These are phyloP conservation scores for Belgica antarctica DNA, from an alignment of 2,888 invertebrate species.

Conservation along the genomic window DNA sequence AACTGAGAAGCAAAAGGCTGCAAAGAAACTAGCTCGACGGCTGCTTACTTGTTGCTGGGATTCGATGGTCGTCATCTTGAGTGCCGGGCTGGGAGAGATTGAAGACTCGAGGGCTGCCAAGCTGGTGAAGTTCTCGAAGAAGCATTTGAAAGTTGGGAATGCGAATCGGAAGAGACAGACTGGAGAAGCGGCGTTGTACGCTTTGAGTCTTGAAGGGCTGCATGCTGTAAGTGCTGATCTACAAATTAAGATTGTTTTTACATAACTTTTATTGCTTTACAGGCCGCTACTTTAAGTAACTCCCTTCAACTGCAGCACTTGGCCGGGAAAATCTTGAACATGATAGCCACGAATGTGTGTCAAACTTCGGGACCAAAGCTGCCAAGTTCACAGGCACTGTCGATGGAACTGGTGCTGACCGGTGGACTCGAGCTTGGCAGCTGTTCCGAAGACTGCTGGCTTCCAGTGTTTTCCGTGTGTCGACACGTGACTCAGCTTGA, in stretches of 20 bases:
- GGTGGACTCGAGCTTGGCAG: slow-evolving; percentile 87
- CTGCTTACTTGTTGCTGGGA: slow-evolving; percentile 90
- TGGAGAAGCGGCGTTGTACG: slow-evolving; percentile 75
- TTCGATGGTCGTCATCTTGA: slow-evolving; percentile 83
- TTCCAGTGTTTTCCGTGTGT: slow-evolving; percentile 90
- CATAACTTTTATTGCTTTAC: slow-evolving; percentile 46
- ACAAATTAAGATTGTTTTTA: background rate
- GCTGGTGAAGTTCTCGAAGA: slow-evolving; percentile 62
- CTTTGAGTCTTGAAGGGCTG: slow-evolving; percentile 82
- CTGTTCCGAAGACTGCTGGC: slow-evolving; percentile 92
- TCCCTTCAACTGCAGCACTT: slow-evolving; percentile 82
- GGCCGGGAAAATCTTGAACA: slow-evolving; percentile 84
- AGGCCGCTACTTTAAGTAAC: slow-evolving; percentile 87
- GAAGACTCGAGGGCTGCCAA: slow-evolving; percentile 56
- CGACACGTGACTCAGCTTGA: slow-evolving; percentile 90
- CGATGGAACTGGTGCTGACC: slow-evolving; percentile 85
- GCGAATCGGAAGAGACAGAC: slow-evolving; percentile 56
- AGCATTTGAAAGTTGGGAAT: slow-evolving; percentile 55
- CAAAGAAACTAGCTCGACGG: slow-evolving; percentile 70
- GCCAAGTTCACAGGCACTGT: slow-evolving; percentile 84
- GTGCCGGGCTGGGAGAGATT: slow-evolving; percentile 67
- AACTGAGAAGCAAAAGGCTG: slow-evolving; percentile 74
- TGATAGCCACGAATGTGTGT: slow-evolving; percentile 86
- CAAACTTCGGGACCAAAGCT: slow-evolving; percentile 74
- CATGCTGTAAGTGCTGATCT: slow-evolving; percentile 65